phyloP scores from a whole-genome alignment of 2,113 vertebrate species.

The Salvelinus namaycush region DNA sequence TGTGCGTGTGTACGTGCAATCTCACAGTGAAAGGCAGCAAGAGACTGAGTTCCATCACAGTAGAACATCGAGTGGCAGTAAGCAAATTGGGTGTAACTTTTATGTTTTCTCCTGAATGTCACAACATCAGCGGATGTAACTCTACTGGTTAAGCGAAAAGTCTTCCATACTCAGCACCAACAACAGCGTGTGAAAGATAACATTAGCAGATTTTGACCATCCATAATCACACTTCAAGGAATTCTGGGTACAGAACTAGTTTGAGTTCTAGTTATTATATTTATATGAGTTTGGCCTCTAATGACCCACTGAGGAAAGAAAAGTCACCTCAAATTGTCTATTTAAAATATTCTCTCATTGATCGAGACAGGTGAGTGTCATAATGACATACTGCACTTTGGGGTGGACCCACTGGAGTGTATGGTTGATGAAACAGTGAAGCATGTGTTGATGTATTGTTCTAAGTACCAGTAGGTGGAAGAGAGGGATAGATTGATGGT shows the following conservation, averaged over 20 bases:
- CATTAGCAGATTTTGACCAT: constrained; percentile 34
- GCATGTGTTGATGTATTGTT: no score
- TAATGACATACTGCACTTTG: no score
- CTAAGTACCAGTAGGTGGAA: no score
- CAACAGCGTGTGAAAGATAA: constrained; percentile 42
- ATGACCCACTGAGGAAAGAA: neutral
- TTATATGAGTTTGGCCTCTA: neutral
- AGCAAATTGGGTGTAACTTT: constrained; percentile 44
- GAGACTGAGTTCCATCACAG: neutral
- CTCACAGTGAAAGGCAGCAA: no score
- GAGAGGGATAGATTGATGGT: no score
- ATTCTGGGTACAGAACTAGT: no score
- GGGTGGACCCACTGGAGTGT: no score
- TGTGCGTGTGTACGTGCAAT: neutral
- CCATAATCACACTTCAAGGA: no score
- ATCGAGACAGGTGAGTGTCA: no score
- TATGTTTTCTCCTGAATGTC: constrained; percentile 20
- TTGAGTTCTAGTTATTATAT: neutral
- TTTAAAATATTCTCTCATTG: no score
- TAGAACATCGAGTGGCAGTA: neutral
- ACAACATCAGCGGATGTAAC: constrained; percentile 34
- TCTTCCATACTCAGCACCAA: constrained; percentile 52
- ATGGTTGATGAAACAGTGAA: no score
- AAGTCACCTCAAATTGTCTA: neutral
- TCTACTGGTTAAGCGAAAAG: constrained; percentile 26